Evolutionary conservation across 2,113 vertebrate species (phyloP).

Genomic region (Ophthalmolycus amberensis): DNA sequence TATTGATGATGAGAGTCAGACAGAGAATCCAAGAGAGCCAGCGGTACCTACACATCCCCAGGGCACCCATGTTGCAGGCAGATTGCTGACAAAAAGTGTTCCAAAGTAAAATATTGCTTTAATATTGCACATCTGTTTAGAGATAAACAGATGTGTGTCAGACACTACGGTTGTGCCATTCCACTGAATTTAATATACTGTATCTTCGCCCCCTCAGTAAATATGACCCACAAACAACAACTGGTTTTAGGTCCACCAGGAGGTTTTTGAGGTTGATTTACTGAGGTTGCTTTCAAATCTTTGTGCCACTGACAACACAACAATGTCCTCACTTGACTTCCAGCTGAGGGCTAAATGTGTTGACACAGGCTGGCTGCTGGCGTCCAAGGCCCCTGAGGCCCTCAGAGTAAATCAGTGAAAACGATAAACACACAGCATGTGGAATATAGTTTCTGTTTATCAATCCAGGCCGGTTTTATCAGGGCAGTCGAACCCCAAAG

Average conservation of each 20-base stretch:
- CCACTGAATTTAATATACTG: not conserved
- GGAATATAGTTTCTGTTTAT: not conserved
- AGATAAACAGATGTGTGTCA: no score
- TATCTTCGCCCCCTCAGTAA: not conserved
- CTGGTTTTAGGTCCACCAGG: not conserved
- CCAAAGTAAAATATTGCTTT: not conserved
- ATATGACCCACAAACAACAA: not conserved
- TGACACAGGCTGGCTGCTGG: not conserved
- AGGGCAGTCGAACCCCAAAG: not conserved
- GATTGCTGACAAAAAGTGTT: not conserved
- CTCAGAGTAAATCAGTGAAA: not conserved
- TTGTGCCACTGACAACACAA: not conserved
- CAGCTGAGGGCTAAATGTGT: slow-evolving; percentile 3
- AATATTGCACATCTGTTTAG: slow-evolving; percentile 8
- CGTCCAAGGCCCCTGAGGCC: not conserved
- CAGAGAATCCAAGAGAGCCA: slow-evolving; percentile 1
- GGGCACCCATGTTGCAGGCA: not conserved
- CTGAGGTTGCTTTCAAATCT: not conserved
- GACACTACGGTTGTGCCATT: no score
- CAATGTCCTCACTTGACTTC: not conserved
- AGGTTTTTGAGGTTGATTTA: not conserved
- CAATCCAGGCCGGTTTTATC: slow-evolving; percentile 1
- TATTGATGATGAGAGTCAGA: slow-evolving; percentile 1
- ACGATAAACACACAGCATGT: not conserved
- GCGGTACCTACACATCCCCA: not conserved